Base-by-base conservation (phyloP, 2,797 vertebrate genomes). In the Enteromius anoplus region DNA sequence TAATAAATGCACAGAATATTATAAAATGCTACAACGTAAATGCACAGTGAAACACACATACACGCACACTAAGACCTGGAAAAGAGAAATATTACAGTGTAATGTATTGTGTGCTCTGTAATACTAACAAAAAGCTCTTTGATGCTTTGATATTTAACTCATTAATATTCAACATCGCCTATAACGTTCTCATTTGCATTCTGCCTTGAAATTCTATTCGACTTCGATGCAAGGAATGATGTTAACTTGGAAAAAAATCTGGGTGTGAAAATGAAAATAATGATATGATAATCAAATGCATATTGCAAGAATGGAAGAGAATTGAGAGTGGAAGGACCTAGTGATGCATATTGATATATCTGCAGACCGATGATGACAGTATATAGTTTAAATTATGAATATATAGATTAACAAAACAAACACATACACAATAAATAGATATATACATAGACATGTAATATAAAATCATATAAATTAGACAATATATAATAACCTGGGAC, bases 131-230 rank as follows among this genome's bases (percentile, higher is more conserved):
- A 75, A 83, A 79, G 64, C 55, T 86, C 71, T 76, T 83, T 75
- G 76, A 83, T 84, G 55, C 81, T 86, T 71, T 49, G 78, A 75
- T 87, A 84, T 86, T 91, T 91, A 89, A 84, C 85, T 78, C 78
- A 87, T 88, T 55, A 71, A 77, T 80, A 51, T 86, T 84, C 78
- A 84, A 37, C 65, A 73, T 73, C 80, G 81, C 58, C 66, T 51
- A 66, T 80, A 70, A 29, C 34, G 65, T 60, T 65, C 80, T 66
- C 55, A 80, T 83, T 71, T 83, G 77, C 81, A 86, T 81, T 84
- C 81, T 47, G 47, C 78, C 68, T 60, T 53, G 68, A 64, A 73
- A 40, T 86, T 58, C 9, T 71, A 69, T 66, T 60, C 5, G 17
- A 79, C 72, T 68, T 62, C 60, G 21, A 68, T 80, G 58, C 32